Evolutionary conservation across 35 echinoderm and acorn worm genomes (phyloP), one percentile per base, ranked within the genome.

Genomic region (Ophiothrix spiculata): DNA sequence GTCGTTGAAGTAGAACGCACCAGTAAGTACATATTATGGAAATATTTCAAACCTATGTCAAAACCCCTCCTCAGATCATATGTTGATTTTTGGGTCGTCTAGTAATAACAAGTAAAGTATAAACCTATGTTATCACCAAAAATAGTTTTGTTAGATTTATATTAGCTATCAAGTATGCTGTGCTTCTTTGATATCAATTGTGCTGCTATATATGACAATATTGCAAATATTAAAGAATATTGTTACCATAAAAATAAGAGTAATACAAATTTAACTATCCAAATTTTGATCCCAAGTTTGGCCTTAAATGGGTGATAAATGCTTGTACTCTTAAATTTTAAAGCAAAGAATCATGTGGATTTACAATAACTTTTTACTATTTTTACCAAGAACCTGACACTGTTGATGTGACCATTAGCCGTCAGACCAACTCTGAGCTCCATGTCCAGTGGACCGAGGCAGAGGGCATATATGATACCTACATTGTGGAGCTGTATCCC

Each of bases 381-480:
- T 76, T 39, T 41, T 32, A 28, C 40, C 32, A 31, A 88, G 86
- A 42, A 38, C 86, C 86, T 23, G 60, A 77, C 19, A 31, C 76
- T 28, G 86, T 88, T 14, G 31, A 40, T 33, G 35, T 88, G 21
- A 38, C 31, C 12, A 54, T 79, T 35, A 45, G 38, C 38, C 31
- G 45, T 21, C 39, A 60, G 37, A 80, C 86, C 15, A 79, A 75
- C 32, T 84, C 81, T 34, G 81, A 84, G 40, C 54, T 84, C 23
- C 54, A 31, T 37, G 87, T 90, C 11, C 38, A 32, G 4, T 94
- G 92, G 92, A 75, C 60, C 29, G 77, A 28, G 16, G 83, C 87
- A 33, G 78, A 56, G 10, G 92, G 87, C 13, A 32, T 86, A 29
- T 94, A 86, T 77, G 87, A 89, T 40, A 23, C 64, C 33, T 94